Evolutionary conservation across 2,888 invertebrate species (phyloP), one percentile per base, ranked within the genome.

Genomic region (Pimpla rufipes): DNA sequence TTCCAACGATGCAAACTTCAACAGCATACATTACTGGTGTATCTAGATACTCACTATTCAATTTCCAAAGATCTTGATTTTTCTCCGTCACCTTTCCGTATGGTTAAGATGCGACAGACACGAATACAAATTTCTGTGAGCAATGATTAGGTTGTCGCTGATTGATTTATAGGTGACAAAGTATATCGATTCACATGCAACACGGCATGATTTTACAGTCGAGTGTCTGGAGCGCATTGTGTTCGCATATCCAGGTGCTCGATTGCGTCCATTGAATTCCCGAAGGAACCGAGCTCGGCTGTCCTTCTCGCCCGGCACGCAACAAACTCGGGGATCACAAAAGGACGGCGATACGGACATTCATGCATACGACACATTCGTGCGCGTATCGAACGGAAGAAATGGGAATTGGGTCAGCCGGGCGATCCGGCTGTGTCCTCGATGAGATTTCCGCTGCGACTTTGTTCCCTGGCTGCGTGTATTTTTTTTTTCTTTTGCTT

Each of bases 331-430:
- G 16, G 18, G 23, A n/a, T n/a, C 50, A 68, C n/a, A 52, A 73
- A 78, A 42, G 62, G 40, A 73, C 11, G 11, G 52, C 45, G 11
- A 47, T 16, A 75, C 64, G 55, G 10, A 66, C 29, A 35, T 37
- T n/a, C n/a, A 29, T 2, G 29, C 29, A 29, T 29, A 29, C 29
- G 29, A 29, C 29, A n/a, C 8, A 57, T 64, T 18, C 57, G 35
- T 21, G 35, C 7, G 62, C 59, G 67, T 74, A 66, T 66, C 42
- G 45, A 68, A 13, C 55, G 57, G 74, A 80, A 74, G 74, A 78
- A 70, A 70, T 59, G 81, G 40, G 78, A 84, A 84, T 81, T 81
- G 74, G 84, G 84, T 81, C 84, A 83, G 57, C 47, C 73, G 40
- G 68, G 55, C 55, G 73, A 80, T 80, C 77, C 78, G 66, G 45